Evolutionary conservation across 2,888 invertebrate genomes (phyloP).

Genomic region (Arge pagana): DNA sequence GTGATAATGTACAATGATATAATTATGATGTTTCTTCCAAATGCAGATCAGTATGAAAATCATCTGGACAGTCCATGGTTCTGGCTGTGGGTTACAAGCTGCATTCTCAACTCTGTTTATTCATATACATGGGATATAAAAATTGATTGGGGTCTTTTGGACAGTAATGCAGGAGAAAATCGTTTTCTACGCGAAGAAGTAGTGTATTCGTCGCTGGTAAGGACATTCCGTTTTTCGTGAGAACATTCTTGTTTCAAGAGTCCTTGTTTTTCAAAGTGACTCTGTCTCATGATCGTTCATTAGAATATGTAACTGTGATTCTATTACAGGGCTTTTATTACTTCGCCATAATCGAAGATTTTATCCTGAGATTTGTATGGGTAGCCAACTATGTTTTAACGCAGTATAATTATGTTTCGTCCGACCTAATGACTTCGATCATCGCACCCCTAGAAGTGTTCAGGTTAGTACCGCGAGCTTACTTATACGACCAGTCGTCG

Average conservation of each 20-base stretch:
- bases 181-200: slow-evolving; percentile 91
- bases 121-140: slow-evolving; percentile 98
- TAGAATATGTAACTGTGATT: slow-evolving; percentile 17
- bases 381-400: slow-evolving; percentile 83
- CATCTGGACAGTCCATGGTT: slow-evolving; percentile 81
- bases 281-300: neutral
- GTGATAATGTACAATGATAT: no score
- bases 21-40: neutral
- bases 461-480: slow-evolving; percentile 63
- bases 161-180: slow-evolving; percentile 89
- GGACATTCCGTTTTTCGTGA: slow-evolving; percentile 38
- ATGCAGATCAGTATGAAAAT: slow-evolving; percentile 63
- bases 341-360: slow-evolving; percentile 94
- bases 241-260: slow-evolving; percentile 1
- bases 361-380: slow-evolving; percentile 93
- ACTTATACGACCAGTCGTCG: neutral
- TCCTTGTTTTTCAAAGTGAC: slow-evolving; percentile 2
- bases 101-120: slow-evolving; percentile 88
- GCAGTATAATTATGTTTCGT: slow-evolving; percentile 74
- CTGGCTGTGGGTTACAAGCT: slow-evolving; percentile 86
- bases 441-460: slow-evolving; percentile 87
- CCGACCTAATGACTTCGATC: slow-evolving; percentile 83
- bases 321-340: slow-evolving; percentile 84
- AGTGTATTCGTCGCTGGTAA: slow-evolving; percentile 89
- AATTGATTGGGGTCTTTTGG: slow-evolving; percentile 99